A percentile compares a stretch with the other conserved stretches of the same genome.
Evolutionary conservation across 2,113 vertebrate genomes (phyloP).

Genomic region (Alouatta palliata): DNA sequence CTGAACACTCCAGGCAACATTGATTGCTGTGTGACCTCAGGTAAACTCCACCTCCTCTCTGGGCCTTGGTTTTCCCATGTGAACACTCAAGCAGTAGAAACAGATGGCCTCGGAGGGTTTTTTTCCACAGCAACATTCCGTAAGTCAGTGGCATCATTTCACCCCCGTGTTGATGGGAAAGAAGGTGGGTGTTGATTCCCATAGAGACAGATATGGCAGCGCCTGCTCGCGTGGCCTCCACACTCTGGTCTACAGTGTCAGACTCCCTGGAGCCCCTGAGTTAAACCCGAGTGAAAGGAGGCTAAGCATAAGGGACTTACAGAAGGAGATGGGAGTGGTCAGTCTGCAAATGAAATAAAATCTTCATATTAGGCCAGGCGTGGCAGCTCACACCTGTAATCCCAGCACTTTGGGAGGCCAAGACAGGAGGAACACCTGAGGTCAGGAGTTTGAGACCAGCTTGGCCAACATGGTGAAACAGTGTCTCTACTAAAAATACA

Average conservation of each 20-base stretch:
- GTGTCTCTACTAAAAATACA: too few species aligned
- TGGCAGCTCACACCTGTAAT: too few species aligned
- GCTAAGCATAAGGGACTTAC: not conserved
- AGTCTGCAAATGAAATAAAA: slow-evolving; percentile 2
- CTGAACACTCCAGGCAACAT: not conserved
- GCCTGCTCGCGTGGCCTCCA: not conserved
- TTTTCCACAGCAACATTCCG: not conserved
- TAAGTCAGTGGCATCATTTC: not conserved
- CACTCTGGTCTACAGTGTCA: not conserved
- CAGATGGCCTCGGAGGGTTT: not conserved
- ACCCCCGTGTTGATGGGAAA: not conserved
- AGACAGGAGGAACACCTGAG: too few species aligned
- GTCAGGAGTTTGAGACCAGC: too few species aligned
- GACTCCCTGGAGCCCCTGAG: slow-evolving; percentile 75
- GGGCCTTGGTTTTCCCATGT: not conserved
- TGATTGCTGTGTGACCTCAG: not conserved
- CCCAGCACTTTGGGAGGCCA: too few species aligned
- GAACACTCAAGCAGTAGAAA: not conserved
- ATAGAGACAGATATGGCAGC: fast-evolving
- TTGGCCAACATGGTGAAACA: too few species aligned
- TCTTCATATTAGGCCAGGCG: not conserved
- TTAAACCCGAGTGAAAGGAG: slow-evolving; percentile 84
- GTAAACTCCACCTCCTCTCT: not conserved
- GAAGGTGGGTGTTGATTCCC: not conserved
- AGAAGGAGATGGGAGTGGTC: slow-evolving; percentile 69